Evolutionary conservation across 1,140 invertebrate species (phyloP).

Genomic region (Plectrocnemia conspersa): DNA sequence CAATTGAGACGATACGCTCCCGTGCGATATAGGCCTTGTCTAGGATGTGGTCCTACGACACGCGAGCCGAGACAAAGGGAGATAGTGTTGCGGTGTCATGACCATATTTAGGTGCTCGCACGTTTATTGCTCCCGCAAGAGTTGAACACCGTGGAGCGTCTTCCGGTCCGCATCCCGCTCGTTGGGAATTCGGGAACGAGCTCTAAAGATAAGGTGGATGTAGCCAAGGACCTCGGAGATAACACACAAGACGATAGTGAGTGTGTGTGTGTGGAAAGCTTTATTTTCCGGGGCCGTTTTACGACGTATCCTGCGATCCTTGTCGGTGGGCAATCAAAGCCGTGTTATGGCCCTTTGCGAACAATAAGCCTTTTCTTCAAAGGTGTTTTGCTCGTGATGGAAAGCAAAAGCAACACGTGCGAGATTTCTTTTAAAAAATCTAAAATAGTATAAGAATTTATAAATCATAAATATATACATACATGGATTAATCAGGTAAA

Average conservation of each 20-base stretch:
- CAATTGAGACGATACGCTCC: not conserved
- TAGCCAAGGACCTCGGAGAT: slow-evolving; percentile 15
- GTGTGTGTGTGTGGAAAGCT: slow-evolving; percentile 14
- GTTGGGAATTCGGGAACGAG: slow-evolving; percentile 27
- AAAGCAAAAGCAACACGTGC: no score
- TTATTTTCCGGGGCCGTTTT: slow-evolving; percentile 26
- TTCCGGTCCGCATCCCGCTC: slow-evolving; percentile 18
- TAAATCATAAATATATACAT: no score
- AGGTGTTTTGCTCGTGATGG: no score
- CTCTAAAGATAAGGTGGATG: slow-evolving; percentile 28
- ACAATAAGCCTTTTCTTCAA: slow-evolving; percentile 17
- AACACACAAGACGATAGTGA: slow-evolving; percentile 12
- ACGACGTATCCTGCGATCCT: slow-evolving; percentile 21
- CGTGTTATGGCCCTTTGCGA: slow-evolving; percentile 24
- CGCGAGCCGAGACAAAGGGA: slow-evolving; percentile 22
- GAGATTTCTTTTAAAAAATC: no score
- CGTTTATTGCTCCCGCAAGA: slow-evolving; percentile 30
- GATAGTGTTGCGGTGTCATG: slow-evolving; percentile 9
- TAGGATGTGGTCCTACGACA: not conserved
- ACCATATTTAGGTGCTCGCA: slow-evolving; percentile 21
- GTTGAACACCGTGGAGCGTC: slow-evolving; percentile 15
- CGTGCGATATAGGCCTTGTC: not conserved
- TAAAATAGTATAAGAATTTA: no score
- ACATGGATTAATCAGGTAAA: no score
- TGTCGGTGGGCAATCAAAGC: slow-evolving; percentile 27